phyloP scores from a whole-genome alignment of 2,888 invertebrate genomes.

The Scaptomyza parva region DNA sequence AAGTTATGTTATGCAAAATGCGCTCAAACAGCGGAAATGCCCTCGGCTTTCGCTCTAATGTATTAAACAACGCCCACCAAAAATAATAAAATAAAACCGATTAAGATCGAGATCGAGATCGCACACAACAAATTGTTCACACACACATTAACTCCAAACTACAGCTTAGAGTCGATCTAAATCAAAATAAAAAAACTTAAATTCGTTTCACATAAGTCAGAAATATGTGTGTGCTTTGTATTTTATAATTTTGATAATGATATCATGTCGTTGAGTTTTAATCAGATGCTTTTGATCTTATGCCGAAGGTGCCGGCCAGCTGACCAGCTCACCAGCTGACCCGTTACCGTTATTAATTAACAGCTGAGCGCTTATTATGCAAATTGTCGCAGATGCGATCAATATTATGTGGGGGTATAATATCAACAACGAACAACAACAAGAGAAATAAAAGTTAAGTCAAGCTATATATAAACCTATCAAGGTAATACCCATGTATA shows the following conservation, averaged over 20 bases:
- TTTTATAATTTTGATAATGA: slow-evolving; percentile 16
- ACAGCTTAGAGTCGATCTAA: background rate
- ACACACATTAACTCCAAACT: background rate
- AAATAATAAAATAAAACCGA: background rate
- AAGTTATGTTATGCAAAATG: slow-evolving; percentile 28
- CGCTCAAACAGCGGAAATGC: slow-evolving; percentile 56
- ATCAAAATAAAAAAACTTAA: slow-evolving; percentile 22
- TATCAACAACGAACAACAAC: slow-evolving; percentile 12
- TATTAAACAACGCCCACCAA: slow-evolving; percentile 44
- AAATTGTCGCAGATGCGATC: slow-evolving; percentile 70
- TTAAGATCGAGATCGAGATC: slow-evolving; percentile 21
- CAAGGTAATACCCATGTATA: slow-evolving; percentile 38
- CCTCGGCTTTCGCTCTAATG: slow-evolving; percentile 36
- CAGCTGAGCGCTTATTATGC: slow-evolving; percentile 78
- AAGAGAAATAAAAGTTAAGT: slow-evolving; percentile 8
- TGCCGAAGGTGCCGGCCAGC: slow-evolving; percentile 59
- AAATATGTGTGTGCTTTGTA: slow-evolving; percentile 30
- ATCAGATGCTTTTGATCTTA: slow-evolving; percentile 61
- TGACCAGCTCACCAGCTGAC: slow-evolving; percentile 65
- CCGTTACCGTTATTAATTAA: slow-evolving; percentile 79
- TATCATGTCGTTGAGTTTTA: slow-evolving; percentile 16
- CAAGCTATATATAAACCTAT: slow-evolving; percentile 25
- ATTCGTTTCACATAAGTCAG: slow-evolving; percentile 12
- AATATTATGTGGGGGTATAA: slow-evolving; percentile 33
- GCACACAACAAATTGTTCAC: slow-evolving; percentile 48